A percentile compares a stretch with the other conserved stretches of the same genome.
Conservation (phyloP, 1,140 invertebrate species). For the Trachymyrmex cornetzi region DNA sequence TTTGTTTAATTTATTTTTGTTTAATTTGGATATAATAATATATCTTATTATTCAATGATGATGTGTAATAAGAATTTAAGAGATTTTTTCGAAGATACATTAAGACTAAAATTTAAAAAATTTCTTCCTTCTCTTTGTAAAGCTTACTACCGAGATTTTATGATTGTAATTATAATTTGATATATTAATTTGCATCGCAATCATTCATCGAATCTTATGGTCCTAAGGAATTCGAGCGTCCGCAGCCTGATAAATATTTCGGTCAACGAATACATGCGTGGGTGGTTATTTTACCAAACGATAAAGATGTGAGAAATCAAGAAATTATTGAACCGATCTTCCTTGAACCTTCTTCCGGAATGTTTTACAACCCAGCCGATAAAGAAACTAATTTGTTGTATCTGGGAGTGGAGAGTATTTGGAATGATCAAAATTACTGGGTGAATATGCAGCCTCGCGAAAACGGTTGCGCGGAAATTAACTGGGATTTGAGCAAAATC, state of each 20-base stretch:
- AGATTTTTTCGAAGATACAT: not conserved
- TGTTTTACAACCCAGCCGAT: conserved; percentile 77
- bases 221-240: conserved; percentile 90
- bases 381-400: conserved; percentile 89
- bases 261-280: conserved; percentile 94
- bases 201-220: not conserved
- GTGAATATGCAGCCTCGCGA: conserved; percentile 90
- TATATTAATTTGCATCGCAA: not conserved
- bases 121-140: not conserved
- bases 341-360: conserved; percentile 93
- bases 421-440: conserved; percentile 96
- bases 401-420: conserved; percentile 93
- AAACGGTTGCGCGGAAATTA: conserved; percentile 84
- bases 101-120: not conserved
- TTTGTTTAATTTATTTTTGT: no score
- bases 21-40: not conserved
- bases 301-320: conserved; percentile 75
- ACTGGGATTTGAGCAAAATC: conserved; percentile 88
- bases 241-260: conserved; percentile 90
- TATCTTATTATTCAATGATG: not conserved
- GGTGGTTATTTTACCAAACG: conserved; percentile 90
- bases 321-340: conserved; percentile 91
- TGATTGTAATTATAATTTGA: not conserved
- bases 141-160: not conserved
- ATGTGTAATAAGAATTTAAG: not conserved